Base-by-base conservation (phyloP, 2,888 invertebrate species). In the Rhingia rostrata region DNA sequence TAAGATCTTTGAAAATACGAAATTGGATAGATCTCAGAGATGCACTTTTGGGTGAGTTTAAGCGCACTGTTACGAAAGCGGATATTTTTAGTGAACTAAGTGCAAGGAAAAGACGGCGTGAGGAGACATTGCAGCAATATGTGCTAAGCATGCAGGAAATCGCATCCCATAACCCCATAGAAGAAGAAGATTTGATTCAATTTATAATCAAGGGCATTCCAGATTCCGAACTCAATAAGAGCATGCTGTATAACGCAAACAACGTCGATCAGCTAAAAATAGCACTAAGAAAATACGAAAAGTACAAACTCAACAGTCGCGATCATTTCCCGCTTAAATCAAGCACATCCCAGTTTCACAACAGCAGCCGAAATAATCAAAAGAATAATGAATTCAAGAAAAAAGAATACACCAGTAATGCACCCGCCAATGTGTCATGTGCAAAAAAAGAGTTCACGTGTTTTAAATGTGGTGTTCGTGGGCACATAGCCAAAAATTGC, bases 11-110 rank as follows among this genome's bases (percentile, higher is more conserved):
- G 12, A 75, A 63, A 14, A 41, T 54, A 58, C 14, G 7, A 0
- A 74, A 60, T 5, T 74, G 74, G 74, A 37, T n/a, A n/a, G 64
- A 84, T 5, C 60, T 80, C 6, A 70, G 70, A 67, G 41, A 70
- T 30, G 70, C 53, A 10, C 66, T 84, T 9, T 14, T 80, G 32
- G 49, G 43, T 43, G 75, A 72, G 53, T 75, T 79, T 47, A 54
- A 63, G 9, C 45, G 58, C 33, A 30, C 54, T 4, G 63, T 78
- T 35, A 47, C 78, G 12, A 60, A 73, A 51, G 83, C 67, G 0
- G 69, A 74, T 49, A 72, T 69, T 33, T 74, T 74, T 32, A 67
- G 66, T 37, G 12, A 47, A 41, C 64, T 74, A 10, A 39, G 54
- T 47, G 35, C 45, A 10, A 67, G 78, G 10, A 84, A 74, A 35